Evolutionary conservation across 2,797 vertebrate genomes (phyloP), one percentile per base, ranked within the genome.

Genomic region (Novumbra hubbsi): DNA sequence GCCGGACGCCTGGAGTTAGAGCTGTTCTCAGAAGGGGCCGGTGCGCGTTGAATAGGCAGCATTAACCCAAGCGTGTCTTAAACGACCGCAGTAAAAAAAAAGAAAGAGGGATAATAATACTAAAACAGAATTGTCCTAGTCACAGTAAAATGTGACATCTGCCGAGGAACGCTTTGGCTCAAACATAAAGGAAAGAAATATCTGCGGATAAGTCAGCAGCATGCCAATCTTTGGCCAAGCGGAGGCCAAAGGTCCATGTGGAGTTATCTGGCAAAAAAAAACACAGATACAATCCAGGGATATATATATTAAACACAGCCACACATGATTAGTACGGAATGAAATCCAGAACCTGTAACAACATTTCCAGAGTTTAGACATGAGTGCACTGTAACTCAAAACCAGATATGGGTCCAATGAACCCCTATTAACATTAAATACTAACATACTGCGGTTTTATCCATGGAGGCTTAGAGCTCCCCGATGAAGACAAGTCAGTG

Each of bases 391-490:
- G 15, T 17, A 27, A 64, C 15, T 64, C 24, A 64, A 64, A 30
- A 6, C 27, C 16, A 60, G 24, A 24, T 14, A 24, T 8, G 1
- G 21, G n/a, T 57, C 21, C n/a, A 21, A n/a, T 57, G 21, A 24
- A 57, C n/a, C 55, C n/a, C 0, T 6, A 21, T 21, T 57, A 21
- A 24, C 21, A 45, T 1, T 27, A 24, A 27, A 9, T 1, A 60
- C 55, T 4, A 60, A 60, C 21, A 60, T 45, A 14, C 55, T 14
- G n/a, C 55, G 4, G 55, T 60, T 85, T 86, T 86, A 86, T 90
- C 89, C 89, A 88, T 63, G 17, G 83, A 83, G 89, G 88, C 87
- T 89, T 88, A 85, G 3, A 24, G 90, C 87, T 89, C 86, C 79
- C 82, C 77, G 83, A 86, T 83, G 87, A 86, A 88, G 87, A 89